Evolutionary conservation across 1,140 invertebrate species (phyloP).

Genomic region (Homarus americanus): DNA sequence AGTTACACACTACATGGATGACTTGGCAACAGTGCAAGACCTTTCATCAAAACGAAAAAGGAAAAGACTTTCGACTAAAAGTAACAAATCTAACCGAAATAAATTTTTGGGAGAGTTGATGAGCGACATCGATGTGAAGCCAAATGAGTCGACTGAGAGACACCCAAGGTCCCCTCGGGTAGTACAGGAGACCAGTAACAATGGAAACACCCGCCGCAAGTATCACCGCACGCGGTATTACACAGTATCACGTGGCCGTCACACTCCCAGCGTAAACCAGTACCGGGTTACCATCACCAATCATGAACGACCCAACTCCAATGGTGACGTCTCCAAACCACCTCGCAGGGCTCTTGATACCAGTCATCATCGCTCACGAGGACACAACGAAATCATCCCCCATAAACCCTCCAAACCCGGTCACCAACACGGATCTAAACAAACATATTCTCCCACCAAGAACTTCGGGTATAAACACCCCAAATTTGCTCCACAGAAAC

Average conservation of each 20-base stretch:
- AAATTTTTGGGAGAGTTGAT: not conserved
- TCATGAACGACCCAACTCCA: not conserved
- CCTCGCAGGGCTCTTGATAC: not conserved
- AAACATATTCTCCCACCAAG: not conserved
- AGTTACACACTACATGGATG: not conserved
- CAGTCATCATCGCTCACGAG: not conserved
- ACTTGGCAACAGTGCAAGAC: not conserved
- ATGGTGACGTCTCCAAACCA: no score
- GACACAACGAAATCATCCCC: conserved; percentile 40
- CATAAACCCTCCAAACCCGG: conserved; percentile 27
- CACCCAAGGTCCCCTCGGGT: not conserved
- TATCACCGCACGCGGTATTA: not conserved
- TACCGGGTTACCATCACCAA: not conserved
- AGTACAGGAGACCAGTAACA: not conserved
- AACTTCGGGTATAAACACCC: conserved; percentile 22
- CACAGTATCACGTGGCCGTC: not conserved
- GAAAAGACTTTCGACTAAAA: not conserved
- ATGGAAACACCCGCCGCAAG: not conserved
- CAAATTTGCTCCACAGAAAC: not conserved
- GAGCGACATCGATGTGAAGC: not conserved
- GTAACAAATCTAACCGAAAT: not conserved
- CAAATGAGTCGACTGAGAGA: not conserved
- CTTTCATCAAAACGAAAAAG: not conserved
- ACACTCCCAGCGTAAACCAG: not conserved
- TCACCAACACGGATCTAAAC: not conserved